A percentile compares a stretch with the other conserved stretches of the same genome.
Evolutionary conservation across 2,888 invertebrate species (phyloP).

Genomic region (Globia sparganii): DNA sequence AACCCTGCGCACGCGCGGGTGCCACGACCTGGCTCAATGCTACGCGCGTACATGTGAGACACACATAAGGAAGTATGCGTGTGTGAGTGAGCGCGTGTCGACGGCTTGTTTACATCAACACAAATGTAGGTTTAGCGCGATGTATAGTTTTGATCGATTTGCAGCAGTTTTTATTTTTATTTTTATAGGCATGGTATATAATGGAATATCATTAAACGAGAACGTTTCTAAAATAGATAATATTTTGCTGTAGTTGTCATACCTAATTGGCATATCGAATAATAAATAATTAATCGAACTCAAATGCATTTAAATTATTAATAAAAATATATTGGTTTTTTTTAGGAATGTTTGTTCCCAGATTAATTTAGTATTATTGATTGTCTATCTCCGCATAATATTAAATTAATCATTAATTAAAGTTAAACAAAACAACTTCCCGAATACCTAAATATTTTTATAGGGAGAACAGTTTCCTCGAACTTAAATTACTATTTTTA

Average conservation of each 20-base stretch:
- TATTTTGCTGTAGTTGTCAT: neutral
- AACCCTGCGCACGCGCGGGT: slow-evolving; percentile 83
- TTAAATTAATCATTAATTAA: slow-evolving; percentile 42
- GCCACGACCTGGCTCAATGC: slow-evolving; percentile 90
- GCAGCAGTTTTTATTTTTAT: slow-evolving; percentile 8
- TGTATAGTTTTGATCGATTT: slow-evolving; percentile 74
- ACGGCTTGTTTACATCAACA: slow-evolving; percentile 86
- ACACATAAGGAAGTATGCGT: slow-evolving; percentile 56
- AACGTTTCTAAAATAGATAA: neutral
- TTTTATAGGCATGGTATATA: neutral
- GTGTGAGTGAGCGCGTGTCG: slow-evolving; percentile 69
- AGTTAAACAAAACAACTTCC: slow-evolving; percentile 46
- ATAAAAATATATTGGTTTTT: neutral
- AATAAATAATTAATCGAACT: neutral
- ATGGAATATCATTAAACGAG: neutral
- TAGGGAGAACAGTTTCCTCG: slow-evolving; percentile 33
- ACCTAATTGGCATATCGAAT: neutral
- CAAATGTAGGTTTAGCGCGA: slow-evolving; percentile 72
- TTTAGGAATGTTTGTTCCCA: neutral
- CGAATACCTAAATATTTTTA: slow-evolving; percentile 40
- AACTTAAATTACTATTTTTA: slow-evolving; percentile 59
- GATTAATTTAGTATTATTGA: neutral
- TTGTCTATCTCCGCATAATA: neutral
- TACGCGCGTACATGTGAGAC: slow-evolving; percentile 71
- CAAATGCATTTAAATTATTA: neutral